Evolutionary conservation across 2,113 vertebrate species (phyloP).

Genomic region (Alouatta palliata): DNA sequence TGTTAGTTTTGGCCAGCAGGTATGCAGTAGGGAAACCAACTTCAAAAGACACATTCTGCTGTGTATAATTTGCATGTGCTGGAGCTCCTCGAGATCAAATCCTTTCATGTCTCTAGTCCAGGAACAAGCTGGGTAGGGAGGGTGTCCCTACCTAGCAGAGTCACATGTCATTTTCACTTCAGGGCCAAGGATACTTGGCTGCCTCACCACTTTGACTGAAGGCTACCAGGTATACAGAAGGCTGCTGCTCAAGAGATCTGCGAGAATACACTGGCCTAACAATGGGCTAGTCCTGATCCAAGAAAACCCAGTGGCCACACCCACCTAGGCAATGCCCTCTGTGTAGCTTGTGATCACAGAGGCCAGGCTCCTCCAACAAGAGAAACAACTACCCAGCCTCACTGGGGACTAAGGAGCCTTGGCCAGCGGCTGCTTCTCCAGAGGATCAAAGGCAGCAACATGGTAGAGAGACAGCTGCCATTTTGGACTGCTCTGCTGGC

Average conservation of each 20-base stretch:
- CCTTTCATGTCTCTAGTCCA: not conserved
- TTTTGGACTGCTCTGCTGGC: conserved; percentile 9
- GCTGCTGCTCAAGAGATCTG: not conserved
- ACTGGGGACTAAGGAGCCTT: not conserved
- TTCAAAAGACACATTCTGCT: not conserved
- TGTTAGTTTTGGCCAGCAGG: conserved; percentile 16
- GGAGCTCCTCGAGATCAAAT: not conserved
- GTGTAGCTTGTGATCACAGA: conserved; percentile 5
- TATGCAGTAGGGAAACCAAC: not conserved
- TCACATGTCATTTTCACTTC: not conserved
- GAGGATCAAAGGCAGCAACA: not conserved
- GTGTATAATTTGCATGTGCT: not conserved
- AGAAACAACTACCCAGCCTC: not conserved
- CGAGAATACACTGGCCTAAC: not conserved
- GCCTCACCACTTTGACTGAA: not conserved
- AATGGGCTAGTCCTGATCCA: not conserved
- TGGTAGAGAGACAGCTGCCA: not conserved
- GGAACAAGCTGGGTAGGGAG: not conserved
- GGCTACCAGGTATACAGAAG: not conserved
- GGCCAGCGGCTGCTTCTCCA: not conserved
- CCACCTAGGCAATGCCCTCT: not conserved
- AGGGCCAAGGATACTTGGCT: not conserved
- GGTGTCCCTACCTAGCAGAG: not conserved
- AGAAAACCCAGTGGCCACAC: not conserved
- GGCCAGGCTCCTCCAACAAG: not conserved